Evolutionary conservation across 2,888 invertebrate genomes (phyloP).

Genomic region (Papilio gigon): DNA sequence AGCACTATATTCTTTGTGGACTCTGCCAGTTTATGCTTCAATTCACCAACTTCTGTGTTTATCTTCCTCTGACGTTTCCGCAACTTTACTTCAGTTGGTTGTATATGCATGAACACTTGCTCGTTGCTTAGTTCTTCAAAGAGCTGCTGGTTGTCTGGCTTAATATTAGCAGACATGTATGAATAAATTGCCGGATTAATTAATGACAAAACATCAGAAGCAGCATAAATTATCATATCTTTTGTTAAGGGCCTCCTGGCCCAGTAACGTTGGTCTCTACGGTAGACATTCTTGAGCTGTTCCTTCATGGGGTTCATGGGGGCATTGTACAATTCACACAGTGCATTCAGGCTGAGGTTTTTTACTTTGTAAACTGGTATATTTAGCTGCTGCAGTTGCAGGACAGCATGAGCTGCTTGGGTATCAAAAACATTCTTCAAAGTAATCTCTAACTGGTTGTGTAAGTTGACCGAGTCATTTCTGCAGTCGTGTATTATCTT

Average conservation of each 20-base stretch:
- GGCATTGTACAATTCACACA: conserved; percentile 94
- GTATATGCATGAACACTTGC: conserved; percentile 92
- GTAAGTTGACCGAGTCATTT: conserved; percentile 94
- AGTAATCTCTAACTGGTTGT: conserved; percentile 92
- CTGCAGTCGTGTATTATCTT: conserved; percentile 97
- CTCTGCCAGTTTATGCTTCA: conserved; percentile 90
- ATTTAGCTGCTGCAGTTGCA: conserved; percentile 94
- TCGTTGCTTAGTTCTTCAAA: conserved; percentile 94
- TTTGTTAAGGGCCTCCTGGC: conserved; percentile 92
- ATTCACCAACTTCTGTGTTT: conserved; percentile 94
- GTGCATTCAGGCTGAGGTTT: conserved; percentile 94
- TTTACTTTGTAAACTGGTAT: conserved; percentile 97
- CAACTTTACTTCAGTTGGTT: conserved; percentile 91
- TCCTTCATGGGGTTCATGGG: conserved; percentile 95
- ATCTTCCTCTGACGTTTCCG: conserved; percentile 95
- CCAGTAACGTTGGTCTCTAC: conserved; percentile 94
- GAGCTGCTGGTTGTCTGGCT: conserved; percentile 86
- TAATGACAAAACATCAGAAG: conserved; percentile 93
- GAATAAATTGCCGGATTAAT: conserved; percentile 93
- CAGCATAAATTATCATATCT: conserved; percentile 95
- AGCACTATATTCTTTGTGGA: conserved; percentile 93
- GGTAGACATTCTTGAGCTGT: conserved; percentile 92
- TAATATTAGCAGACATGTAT: conserved; percentile 85
- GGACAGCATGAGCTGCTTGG: conserved; percentile 95
- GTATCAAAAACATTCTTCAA: conserved; percentile 95